These are phyloP conservation scores for Tipula unca DNA, from an alignment of 2,888 invertebrate species.

Conservation along the genomic window DNA sequence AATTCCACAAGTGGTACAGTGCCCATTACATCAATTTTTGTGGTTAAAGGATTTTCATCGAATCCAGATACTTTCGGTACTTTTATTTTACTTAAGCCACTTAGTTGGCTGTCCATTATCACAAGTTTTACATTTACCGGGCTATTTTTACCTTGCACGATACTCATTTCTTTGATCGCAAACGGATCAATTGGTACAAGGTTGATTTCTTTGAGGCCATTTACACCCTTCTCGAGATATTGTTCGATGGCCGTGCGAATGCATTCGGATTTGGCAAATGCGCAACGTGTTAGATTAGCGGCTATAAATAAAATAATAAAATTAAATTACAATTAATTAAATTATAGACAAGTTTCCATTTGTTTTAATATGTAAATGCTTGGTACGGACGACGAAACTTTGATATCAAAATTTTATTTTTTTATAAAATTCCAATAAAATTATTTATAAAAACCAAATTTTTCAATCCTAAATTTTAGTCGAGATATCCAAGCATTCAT, in stretches of 20 bases:
- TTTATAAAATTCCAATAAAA: too few species aligned
- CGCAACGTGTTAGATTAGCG: constrained; percentile 28
- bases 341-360: too few species aligned
- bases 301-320: constrained; percentile 25
- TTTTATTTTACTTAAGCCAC: constrained; percentile 18
- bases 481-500: too few species aligned
- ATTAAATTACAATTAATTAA: too few species aligned
- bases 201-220: constrained; percentile 26
- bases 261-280: constrained; percentile 28
- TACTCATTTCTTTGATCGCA: constrained; percentile 29
- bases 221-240: constrained; percentile 20
- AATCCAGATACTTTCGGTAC: constrained; percentile 28
- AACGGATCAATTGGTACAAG: constrained; percentile 29
- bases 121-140: constrained; percentile 36
- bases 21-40: constrained; percentile 28
- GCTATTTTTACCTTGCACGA: constrained; percentile 34
- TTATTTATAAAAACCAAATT: too few species aligned
- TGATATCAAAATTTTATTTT: too few species aligned
- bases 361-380: too few species aligned
- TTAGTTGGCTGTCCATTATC: constrained; percentile 29
- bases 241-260: constrained; percentile 24
- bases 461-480: too few species aligned
- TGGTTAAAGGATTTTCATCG: constrained; percentile 28
- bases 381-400: too few species aligned
- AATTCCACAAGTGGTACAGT: constrained; percentile 24